A percentile compares a stretch with the other conserved stretches of the same genome.
Evolutionary conservation across 2,888 invertebrate genomes (phyloP).

Genomic region (Ptychoptera albimana): DNA sequence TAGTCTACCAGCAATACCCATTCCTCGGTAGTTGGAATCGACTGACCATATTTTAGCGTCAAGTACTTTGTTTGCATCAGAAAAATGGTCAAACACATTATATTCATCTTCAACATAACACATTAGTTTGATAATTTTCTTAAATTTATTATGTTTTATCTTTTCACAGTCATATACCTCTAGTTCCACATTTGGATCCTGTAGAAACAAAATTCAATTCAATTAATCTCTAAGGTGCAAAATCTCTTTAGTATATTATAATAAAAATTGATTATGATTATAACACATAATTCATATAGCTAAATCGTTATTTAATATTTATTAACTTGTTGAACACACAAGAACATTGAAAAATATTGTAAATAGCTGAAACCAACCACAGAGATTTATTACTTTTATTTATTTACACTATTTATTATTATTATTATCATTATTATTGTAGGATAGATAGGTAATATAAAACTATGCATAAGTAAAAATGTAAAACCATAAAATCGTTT

Average conservation of each 20-base stretch:
- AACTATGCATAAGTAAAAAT: not conserved
- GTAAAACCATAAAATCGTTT: not conserved
- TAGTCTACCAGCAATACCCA: slow-evolving; percentile 27
- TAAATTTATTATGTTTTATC: slow-evolving; percentile 36
- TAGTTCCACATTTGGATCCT: slow-evolving; percentile 16
- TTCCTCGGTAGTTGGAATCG: slow-evolving; percentile 25
- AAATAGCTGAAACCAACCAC: no score
- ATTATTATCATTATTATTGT: no score
- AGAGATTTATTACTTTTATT: no score
- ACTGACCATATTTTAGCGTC: slow-evolving; percentile 31
- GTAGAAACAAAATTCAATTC: slow-evolving; percentile 9
- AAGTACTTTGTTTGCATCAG: slow-evolving; percentile 23
- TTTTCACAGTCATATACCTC: slow-evolving; percentile 19
- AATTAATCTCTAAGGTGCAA: not conserved
- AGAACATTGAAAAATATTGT: not conserved
- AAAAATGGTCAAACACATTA: slow-evolving; percentile 31
- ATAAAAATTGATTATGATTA: not conserved
- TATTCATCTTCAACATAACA: slow-evolving; percentile 32
- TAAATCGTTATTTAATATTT: no score
- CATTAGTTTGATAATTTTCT: slow-evolving; percentile 34
- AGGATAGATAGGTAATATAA: no score
- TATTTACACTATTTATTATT: no score
- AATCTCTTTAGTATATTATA: no score
- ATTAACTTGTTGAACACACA: not conserved
- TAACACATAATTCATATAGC: no score